These are phyloP conservation scores for Mayetiola destructor DNA, from an alignment of 2,888 invertebrate species.

Conservation along the genomic window DNA sequence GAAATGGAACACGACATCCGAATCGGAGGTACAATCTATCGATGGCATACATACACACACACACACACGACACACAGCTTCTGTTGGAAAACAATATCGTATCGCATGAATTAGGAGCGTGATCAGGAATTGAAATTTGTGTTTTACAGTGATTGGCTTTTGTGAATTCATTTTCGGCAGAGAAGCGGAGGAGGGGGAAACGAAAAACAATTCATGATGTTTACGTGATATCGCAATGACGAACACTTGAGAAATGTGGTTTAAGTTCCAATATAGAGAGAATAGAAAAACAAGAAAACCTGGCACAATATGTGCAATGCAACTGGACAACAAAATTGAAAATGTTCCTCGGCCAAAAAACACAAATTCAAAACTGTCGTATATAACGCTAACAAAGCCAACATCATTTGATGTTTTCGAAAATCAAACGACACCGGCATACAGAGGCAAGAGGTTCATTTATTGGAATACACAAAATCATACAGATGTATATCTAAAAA, in stretches of 20 bases:
- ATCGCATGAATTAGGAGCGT: not conserved
- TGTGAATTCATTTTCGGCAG: too few relatives aligned
- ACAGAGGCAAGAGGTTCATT: not conserved
- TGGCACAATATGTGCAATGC: not conserved
- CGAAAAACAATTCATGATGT: too few relatives aligned
- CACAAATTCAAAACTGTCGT: conserved; percentile 9
- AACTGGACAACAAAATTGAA: not conserved
- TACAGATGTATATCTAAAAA: not conserved
- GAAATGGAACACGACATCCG: too few relatives aligned
- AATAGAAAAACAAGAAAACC: not conserved
- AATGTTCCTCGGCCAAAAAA: conserved; percentile 1
- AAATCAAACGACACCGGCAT: not conserved
- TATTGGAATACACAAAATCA: not conserved
- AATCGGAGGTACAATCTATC: too few relatives aligned
- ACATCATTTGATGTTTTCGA: conserved; percentile 8
- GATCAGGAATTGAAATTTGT: not conserved
- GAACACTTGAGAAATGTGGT: conserved; percentile 12
- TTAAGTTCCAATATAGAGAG: conserved; percentile 2
- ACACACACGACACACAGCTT: not conserved
- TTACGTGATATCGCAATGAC: too few relatives aligned
- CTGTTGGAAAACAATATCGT: not conserved
- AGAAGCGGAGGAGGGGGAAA: too few relatives aligned
- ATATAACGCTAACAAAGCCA: conserved; percentile 10
- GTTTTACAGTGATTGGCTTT: too few relatives aligned
- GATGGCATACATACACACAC: not conserved